Base-by-base conservation (phyloP, 2,113 vertebrate genomes). In the Vidua chalybeata region DNA sequence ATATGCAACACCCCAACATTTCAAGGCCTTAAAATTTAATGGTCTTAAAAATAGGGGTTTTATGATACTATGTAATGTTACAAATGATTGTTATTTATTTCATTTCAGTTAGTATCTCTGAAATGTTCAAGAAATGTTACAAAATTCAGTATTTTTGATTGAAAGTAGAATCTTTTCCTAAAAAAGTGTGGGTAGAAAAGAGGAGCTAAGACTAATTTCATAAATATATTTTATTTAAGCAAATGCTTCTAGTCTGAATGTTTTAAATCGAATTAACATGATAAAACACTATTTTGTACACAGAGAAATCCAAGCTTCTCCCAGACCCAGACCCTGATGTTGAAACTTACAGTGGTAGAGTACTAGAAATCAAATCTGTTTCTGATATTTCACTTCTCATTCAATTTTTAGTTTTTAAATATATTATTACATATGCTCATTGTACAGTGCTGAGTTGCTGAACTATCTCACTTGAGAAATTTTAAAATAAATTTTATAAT, bases 311-410 rank as follows among this genome's bases (percentile, higher is more conserved):
- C 97, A 98, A 97, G 97, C 97, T 98, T 94, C 97, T 98, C 92
- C 98, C 97, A 97, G 98, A 98, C 95, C 98, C 97, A 92, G 97
- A 91, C 93, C 97, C 98, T 90, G 97, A 97, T 93, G 98, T 98
- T 96, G 98, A 99, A 95, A 98, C 98, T 97, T 97, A 96, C 94
- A 97, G 98, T 98, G 98, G 98, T 99, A 99, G 98, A 97, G 98
- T 98, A 98, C 98, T 97, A 94, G 95, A 96, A 94, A 96, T 97
- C 93, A 93, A 96, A 93, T 97, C 83, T 97, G 93, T 95, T 96
- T 97, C 87, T 97, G 87, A 96, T 96, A 85, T 77, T 94, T 97
- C 93, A 96, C 95, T 95, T 94, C 63, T 93, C 96, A 89, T 97
- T 95, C 90, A 91, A 7, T 96, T 95, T 93, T 97, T 92, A 87